phyloP scores from a whole-genome alignment of 2,888 invertebrate genomes.

The Scaptomyza flava region DNA sequence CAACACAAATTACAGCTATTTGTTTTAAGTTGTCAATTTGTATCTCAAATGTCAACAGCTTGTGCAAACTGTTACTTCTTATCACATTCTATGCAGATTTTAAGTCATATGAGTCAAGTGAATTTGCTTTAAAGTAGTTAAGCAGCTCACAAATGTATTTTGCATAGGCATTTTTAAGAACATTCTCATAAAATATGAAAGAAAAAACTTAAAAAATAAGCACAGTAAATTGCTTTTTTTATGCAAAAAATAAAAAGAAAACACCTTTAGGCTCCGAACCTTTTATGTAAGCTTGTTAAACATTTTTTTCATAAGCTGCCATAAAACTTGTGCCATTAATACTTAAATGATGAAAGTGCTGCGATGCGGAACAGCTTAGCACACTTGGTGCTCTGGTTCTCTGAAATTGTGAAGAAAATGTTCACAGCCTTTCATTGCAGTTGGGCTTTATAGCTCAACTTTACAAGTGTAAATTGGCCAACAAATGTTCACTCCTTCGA shows the following conservation, averaged over 20 bases:
- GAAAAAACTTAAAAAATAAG: too few species aligned
- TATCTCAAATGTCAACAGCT: not conserved
- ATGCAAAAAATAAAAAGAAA: not conserved
- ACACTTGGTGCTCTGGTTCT: not conserved
- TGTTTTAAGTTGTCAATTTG: conserved; percentile 12
- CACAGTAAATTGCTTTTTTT: not conserved
- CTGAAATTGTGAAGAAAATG: not conserved
- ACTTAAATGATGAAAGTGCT: conserved; percentile 1
- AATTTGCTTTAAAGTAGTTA: too few species aligned
- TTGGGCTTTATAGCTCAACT: not conserved
- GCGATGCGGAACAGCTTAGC: not conserved
- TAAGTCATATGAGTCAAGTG: too few species aligned
- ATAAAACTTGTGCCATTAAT: not conserved
- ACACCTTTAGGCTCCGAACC: not conserved
- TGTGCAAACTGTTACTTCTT: not conserved
- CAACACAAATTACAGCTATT: conserved; percentile 31
- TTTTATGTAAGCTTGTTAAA: not conserved
- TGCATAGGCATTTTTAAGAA: too few species aligned
- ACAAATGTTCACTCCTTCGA: not conserved
- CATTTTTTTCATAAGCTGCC: not conserved
- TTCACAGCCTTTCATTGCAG: not conserved
- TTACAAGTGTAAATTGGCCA: not conserved
- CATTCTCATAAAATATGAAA: too few species aligned
- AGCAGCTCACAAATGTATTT: too few species aligned
- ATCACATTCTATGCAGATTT: not conserved